Evolutionary conservation across 2,113 vertebrate species (phyloP).

Genomic region (Triplophysa dalaica): DNA sequence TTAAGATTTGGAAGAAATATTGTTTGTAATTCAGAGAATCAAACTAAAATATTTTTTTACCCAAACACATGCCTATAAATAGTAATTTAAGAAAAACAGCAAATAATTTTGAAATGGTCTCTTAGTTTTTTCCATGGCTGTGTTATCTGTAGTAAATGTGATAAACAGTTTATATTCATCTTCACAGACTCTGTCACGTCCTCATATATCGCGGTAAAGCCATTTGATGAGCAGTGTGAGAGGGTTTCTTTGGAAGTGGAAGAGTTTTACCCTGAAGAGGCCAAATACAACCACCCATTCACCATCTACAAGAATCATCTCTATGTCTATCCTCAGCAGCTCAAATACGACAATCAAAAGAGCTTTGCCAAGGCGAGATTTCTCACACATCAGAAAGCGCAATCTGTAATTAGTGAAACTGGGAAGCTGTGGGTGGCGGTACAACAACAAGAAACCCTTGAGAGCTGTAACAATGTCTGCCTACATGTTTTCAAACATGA

Average conservation of each 20-base stretch:
- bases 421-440: not conserved
- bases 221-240: constrained; percentile 83
- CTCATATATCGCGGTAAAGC: constrained; percentile 89
- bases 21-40: no score
- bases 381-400: not conserved
- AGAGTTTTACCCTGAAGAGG: constrained; percentile 90
- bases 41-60: no score
- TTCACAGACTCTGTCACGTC: constrained; percentile 87
- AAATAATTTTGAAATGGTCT: no score
- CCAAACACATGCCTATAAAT: no score
- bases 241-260: constrained; percentile 86
- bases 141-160: no score
- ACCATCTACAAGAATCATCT: constrained; percentile 94
- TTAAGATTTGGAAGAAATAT: no score
- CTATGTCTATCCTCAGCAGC: constrained; percentile 89
- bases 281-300: constrained; percentile 92
- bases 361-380: constrained; percentile 91
- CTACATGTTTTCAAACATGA: constrained; percentile 21
- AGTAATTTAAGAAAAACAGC: no score
- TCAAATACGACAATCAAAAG: constrained; percentile 98
- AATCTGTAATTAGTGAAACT: not conserved
- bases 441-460: not conserved
- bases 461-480: constrained; percentile 16
- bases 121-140: no score
- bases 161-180: not conserved